Conservation (phyloP, 1,140 invertebrate genomes). For the Zaprionus lachaisei region DNA sequence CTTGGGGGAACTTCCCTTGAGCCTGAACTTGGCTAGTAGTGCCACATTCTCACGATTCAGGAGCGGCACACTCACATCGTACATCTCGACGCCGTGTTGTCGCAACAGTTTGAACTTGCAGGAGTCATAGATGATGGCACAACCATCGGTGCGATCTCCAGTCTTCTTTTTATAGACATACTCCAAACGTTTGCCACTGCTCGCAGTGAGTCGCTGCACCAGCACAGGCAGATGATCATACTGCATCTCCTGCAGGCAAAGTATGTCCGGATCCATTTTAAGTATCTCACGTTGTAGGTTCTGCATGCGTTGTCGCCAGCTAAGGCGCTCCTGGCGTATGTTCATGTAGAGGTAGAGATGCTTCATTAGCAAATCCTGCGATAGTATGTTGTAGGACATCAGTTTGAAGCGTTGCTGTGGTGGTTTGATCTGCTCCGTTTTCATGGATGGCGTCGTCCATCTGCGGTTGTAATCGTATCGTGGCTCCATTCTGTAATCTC, state of each 20-base stretch:
- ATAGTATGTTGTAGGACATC: constrained; percentile 94
- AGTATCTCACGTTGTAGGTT: constrained; percentile 90
- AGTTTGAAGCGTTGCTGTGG: constrained; percentile 50
- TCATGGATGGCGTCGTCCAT: constrained; percentile 12
- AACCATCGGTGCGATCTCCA: constrained; percentile 90
- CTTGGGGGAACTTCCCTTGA: constrained; percentile 58
- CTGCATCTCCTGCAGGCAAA: constrained; percentile 89
- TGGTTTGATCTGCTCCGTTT: neutral
- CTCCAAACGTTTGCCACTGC: constrained; percentile 84
- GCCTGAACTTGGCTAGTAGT: constrained; percentile 90
- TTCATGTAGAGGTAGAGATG: constrained; percentile 91
- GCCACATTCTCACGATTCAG: constrained; percentile 95
- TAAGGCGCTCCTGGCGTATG: constrained; percentile 87
- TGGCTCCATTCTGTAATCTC: constrained; percentile 30
- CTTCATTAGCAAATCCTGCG: constrained; percentile 91
- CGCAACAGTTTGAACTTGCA: constrained; percentile 87
- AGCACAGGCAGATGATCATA: constrained; percentile 87
- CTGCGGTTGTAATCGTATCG: constrained; percentile 53
- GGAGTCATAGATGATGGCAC: constrained; percentile 92
- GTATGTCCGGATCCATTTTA: constrained; percentile 89
- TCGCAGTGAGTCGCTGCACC: constrained; percentile 37
- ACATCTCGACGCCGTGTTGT: constrained; percentile 88
- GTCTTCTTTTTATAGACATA: constrained; percentile 91
- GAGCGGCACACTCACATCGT: constrained; percentile 57
- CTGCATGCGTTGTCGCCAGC: constrained; percentile 89